These are phyloP conservation scores for Oreochromis spilurus DNA, from an alignment of 2,113 vertebrate genomes.

Conservation along the genomic window DNA sequence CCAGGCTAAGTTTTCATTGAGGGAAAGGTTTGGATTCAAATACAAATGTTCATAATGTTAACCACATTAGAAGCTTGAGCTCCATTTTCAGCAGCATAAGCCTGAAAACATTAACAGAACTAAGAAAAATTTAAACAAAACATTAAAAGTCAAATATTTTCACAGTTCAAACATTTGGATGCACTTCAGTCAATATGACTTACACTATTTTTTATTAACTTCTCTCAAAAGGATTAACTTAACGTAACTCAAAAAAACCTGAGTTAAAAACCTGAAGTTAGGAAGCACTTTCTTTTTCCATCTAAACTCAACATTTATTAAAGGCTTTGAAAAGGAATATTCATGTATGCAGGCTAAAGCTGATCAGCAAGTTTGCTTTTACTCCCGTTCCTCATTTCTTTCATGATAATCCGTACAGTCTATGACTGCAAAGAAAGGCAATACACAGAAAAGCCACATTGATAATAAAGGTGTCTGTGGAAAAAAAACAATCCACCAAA, in stretches of 20 bases:
- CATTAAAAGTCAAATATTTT: background rate
- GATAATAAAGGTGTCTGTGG: background rate
- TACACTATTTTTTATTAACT: background rate
- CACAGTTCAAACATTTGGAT: background rate
- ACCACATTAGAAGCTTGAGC: background rate
- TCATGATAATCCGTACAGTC: rapidly evolving
- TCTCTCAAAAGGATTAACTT: background rate
- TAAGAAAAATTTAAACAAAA: background rate
- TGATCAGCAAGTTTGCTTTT: background rate
- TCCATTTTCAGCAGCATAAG: background rate
- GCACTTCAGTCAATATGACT: background rate
- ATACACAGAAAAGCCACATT: background rate
- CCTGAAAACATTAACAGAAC: background rate
- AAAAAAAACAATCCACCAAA: background rate
- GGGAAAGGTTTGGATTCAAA: background rate
- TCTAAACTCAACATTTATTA: background rate
- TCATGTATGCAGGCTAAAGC: background rate
- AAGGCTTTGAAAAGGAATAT: background rate
- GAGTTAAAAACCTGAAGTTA: background rate
- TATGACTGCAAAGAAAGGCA: background rate
- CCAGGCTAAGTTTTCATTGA: background rate
- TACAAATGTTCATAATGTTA: background rate
- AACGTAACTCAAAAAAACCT: rapidly evolving
- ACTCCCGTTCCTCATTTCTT: background rate
- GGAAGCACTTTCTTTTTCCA: too few relatives aligned